Conservation (phyloP, 2,888 invertebrate genomes). For the Phania funesta region DNA sequence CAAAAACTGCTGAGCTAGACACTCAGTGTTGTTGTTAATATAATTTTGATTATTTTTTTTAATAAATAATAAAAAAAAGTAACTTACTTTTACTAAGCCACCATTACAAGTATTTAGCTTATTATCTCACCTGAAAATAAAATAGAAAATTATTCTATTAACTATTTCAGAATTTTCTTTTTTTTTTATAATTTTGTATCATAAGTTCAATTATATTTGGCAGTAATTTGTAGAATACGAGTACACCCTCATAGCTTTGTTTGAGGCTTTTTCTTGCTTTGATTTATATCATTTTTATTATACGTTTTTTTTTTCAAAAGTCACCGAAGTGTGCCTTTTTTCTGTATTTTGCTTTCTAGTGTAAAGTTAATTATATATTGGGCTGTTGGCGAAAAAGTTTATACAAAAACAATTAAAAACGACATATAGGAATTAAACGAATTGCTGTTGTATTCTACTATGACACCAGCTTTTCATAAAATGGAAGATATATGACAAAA, state of each 20-base stretch:
- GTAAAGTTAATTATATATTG: constrained; percentile 50
- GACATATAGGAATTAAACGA: neutral
- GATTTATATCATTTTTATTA: constrained; percentile 22
- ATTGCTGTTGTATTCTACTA: too few relatives aligned
- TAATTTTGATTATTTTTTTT: too few relatives aligned
- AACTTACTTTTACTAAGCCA: neutral
- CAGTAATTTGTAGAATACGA: neutral
- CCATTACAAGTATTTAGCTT: neutral
- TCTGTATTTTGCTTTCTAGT: constrained; percentile 40
- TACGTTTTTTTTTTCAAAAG: constrained; percentile 21
- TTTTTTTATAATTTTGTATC: neutral
- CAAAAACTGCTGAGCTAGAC: too few relatives aligned
- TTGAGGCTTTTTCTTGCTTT: neutral
- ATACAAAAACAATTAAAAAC: neutral
- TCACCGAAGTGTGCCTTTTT: constrained; percentile 57
- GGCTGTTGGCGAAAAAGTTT: neutral
- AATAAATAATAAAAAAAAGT: too few relatives aligned
- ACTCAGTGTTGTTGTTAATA: too few relatives aligned
- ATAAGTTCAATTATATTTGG: neutral
- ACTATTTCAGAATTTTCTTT: neutral
- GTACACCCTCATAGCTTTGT: constrained; percentile 26
- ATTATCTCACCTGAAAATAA: constrained; percentile 25
- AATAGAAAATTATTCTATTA: neutral
- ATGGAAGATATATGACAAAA: too few relatives aligned
- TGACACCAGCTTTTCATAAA: too few relatives aligned